These are phyloP conservation scores for Pseudochirops cupreus DNA, from an alignment of 2,797 vertebrate genomes.

Conservation along the genomic window DNA sequence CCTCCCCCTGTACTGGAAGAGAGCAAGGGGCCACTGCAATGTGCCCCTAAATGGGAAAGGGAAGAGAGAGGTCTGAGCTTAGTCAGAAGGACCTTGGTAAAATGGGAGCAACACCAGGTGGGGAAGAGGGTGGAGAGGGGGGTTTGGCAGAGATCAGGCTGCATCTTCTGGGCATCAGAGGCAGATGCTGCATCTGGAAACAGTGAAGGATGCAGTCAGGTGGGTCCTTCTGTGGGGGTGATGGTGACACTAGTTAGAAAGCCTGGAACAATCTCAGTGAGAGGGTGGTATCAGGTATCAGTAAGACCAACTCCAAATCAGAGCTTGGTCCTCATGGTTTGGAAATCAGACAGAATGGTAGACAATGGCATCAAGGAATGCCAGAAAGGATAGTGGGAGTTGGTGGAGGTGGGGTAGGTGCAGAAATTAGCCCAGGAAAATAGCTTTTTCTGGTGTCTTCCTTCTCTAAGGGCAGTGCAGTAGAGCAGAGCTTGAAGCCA, in stretches of 20 bases:
- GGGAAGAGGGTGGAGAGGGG: background rate
- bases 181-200: background rate
- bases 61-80: background rate
- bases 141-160: background rate
- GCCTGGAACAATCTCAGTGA: background rate
- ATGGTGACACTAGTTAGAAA: background rate
- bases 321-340: background rate
- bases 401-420: too few relatives aligned
- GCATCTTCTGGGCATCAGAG: background rate
- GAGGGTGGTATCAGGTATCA: background rate
- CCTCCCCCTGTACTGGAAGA: background rate
- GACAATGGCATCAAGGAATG: background rate
- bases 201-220: background rate
- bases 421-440: background rate
- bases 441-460: background rate
- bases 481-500: background rate
- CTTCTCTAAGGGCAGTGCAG: background rate
- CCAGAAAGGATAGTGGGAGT: background rate
- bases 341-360: background rate
- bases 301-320: background rate
- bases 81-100: background rate
- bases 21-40: background rate
- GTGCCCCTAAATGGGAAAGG: background rate
- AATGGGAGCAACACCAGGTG: background rate
- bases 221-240: background rate